Evolutionary conservation across 1,140 invertebrate species (phyloP).

Genomic region (Caenorhabditis latens): DNA sequence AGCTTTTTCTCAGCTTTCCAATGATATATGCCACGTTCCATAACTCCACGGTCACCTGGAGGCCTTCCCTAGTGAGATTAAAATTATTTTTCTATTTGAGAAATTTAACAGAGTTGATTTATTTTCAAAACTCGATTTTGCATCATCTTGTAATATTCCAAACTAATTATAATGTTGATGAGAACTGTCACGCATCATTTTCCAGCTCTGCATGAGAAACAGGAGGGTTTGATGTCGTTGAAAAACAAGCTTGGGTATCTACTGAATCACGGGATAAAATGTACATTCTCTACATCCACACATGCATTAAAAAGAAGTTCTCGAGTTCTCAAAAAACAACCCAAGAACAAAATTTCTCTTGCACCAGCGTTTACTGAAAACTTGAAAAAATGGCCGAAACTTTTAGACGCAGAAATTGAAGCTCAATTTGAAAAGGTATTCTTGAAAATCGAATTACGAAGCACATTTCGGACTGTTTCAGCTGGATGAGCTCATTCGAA

Average conservation of each 20-base stretch:
- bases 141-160: no score
- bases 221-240: no score
- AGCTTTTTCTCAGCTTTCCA: no score
- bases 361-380: constrained; percentile 24
- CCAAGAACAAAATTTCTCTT: constrained; percentile 28
- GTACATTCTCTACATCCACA: background rate
- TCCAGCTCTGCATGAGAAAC: no score
- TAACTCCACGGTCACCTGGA: no score
- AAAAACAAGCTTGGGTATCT: background rate
- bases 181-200: no score
- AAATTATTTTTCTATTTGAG: no score
- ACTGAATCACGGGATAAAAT: background rate
- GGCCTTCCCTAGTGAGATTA: no score
- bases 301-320: background rate
- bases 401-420: constrained; percentile 38
- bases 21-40: no score
- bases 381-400: constrained; percentile 35
- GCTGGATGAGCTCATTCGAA: constrained; percentile 23
- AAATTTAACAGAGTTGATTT: no score
- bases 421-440: constrained; percentile 13
- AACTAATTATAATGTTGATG: no score
- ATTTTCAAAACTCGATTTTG: no score
- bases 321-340: background rate
- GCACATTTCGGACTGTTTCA: background rate
- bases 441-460: background rate